Evolutionary conservation across 2,113 vertebrate species (phyloP).

Genomic region (Gadus macrocephalus): DNA sequence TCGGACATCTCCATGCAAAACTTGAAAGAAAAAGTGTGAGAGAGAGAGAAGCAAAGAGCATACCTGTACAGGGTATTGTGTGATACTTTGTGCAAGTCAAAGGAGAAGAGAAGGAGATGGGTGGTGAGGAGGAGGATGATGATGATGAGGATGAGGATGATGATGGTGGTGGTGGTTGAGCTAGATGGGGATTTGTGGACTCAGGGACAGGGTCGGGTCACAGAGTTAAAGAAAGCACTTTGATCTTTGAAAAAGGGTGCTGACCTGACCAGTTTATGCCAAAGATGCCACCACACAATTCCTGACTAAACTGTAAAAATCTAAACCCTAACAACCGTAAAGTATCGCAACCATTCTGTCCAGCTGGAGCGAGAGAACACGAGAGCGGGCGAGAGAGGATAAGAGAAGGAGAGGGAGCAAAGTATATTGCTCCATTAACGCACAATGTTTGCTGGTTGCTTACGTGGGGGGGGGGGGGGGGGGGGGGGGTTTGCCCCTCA

Average conservation of each 20-base stretch:
- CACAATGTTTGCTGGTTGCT: slow-evolving; percentile 31
- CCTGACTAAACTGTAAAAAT: too few species aligned
- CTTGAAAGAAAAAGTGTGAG: not conserved
- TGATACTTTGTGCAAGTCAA: not conserved
- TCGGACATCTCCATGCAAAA: slow-evolving; percentile 40
- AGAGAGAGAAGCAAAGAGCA: not conserved
- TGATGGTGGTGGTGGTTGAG: too few species aligned
- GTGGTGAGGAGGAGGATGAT: slow-evolving; percentile 10
- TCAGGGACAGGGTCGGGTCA: slow-evolving; percentile 17
- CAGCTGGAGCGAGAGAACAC: too few species aligned
- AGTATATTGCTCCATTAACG: slow-evolving; percentile 47
- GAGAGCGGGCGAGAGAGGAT: not conserved
- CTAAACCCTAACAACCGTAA: not conserved
- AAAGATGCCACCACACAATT: too few species aligned
- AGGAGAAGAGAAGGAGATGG: too few species aligned
- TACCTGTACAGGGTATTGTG: slow-evolving; percentile 26
- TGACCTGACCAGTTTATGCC: not conserved
- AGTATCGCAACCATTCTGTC: not conserved
- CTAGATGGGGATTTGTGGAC: not conserved
- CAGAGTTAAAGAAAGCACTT: slow-evolving; percentile 30
- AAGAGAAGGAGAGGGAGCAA: not conserved
- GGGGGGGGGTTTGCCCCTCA: slow-evolving; percentile 34
- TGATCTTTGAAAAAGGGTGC: slow-evolving; percentile 27
- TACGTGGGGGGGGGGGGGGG: slow-evolving; percentile 3
- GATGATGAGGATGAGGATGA: not conserved